These are phyloP conservation scores for Cnemophilus loriae DNA, from an alignment of 2,113 vertebrate genomes.

Conservation along the genomic window DNA sequence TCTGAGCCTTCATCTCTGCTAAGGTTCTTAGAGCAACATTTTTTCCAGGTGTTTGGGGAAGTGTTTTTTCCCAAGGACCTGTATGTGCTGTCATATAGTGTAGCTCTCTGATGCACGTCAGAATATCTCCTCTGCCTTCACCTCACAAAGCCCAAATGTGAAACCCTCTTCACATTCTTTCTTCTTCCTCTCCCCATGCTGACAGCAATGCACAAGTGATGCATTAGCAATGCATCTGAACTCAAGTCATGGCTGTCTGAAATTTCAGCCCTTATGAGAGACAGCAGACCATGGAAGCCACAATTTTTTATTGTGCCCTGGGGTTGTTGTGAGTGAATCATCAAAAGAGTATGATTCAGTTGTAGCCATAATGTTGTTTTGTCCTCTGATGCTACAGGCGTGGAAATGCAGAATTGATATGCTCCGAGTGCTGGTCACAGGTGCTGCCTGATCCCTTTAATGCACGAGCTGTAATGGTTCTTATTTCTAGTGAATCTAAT, in stretches of 20 bases:
- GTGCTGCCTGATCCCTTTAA: background rate
- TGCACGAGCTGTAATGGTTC: background rate
- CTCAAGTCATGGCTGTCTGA: conserved; percentile 4
- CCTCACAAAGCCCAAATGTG: background rate
- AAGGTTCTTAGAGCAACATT: background rate
- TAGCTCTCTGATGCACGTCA: background rate
- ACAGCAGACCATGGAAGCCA: background rate
- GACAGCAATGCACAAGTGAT: background rate
- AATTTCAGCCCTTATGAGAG: conserved; percentile 18
- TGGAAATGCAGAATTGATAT: conserved; percentile 8
- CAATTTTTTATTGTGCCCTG: conserved; percentile 31
- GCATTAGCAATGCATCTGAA: background rate
- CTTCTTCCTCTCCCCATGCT: background rate
- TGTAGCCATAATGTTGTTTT: background rate
- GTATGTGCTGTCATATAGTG: background rate
- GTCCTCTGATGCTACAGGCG: background rate
- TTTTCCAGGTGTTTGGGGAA: background rate
- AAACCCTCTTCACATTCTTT: background rate
- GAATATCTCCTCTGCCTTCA: background rate
- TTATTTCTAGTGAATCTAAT: background rate
- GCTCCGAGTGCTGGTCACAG: background rate
- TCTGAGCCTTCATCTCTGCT: background rate
- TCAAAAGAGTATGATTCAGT: conserved; percentile 24
- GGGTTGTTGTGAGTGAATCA: conserved; percentile 35
- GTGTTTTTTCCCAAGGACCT: background rate